A percentile compares a stretch with the other conserved stretches of the same genome.
Evolutionary conservation across 2,797 vertebrate species (phyloP).

Genomic region (Danio aesculapii): DNA sequence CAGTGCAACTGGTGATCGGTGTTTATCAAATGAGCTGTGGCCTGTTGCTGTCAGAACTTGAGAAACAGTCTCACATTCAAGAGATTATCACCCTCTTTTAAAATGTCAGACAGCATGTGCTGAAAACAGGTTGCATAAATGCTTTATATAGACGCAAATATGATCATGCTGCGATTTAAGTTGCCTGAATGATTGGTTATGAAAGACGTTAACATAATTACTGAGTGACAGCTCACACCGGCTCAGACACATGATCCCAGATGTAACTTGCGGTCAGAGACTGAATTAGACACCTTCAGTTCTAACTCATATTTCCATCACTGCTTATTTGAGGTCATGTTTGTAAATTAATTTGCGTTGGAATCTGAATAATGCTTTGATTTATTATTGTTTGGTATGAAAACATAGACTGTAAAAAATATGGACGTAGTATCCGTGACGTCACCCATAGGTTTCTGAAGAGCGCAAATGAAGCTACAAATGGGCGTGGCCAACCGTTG

Average conservation of each 20-base stretch:
- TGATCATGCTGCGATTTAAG: conserved; percentile 4
- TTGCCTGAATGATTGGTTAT: not conserved
- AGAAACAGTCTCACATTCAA: conserved; percentile 1
- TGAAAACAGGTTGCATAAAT: not conserved
- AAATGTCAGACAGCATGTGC: not conserved
- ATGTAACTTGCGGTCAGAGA: not conserved
- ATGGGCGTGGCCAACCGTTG: too few species aligned
- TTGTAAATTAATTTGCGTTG: not conserved
- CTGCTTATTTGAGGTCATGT: not conserved
- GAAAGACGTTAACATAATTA: conserved; percentile 8
- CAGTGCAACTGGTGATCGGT: not conserved
- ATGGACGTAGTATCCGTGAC: too few species aligned
- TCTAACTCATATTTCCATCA: not conserved
- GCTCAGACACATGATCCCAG: conserved; percentile 2
- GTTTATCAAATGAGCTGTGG: not conserved
- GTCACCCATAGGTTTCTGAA: too few species aligned
- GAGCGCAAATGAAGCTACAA: too few species aligned
- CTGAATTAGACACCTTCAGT: not conserved
- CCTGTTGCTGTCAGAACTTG: not conserved
- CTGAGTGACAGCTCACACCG: not conserved
- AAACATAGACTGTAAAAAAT: not conserved
- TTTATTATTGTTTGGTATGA: not conserved
- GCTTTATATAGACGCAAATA: conserved; percentile 19
- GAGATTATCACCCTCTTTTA: not conserved
- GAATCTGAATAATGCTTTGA: not conserved